Conservation (phyloP, 2,797 vertebrate species). For the Delichon dasypus region DNA sequence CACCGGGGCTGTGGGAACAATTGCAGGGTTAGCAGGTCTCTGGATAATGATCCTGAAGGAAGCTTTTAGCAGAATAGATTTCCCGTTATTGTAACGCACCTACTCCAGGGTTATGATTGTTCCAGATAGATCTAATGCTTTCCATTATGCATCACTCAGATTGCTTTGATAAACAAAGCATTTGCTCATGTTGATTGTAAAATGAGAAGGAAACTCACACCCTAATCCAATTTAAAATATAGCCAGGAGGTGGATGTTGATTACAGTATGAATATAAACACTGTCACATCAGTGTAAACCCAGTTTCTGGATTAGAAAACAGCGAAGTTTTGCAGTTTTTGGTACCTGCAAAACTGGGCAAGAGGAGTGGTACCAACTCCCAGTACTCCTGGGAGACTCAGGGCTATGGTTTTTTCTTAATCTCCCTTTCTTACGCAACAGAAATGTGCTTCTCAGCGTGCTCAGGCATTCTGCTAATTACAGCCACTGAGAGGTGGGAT, state of each 20-base stretch:
- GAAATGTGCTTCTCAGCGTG: not conserved
- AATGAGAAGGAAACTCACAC: constrained; percentile 51
- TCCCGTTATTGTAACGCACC: not conserved
- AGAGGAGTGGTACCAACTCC: not conserved
- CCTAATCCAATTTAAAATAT: constrained; percentile 36
- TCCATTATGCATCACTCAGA: constrained; percentile 10
- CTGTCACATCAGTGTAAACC: not conserved
- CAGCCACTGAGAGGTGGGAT: not conserved
- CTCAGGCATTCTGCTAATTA: not conserved
- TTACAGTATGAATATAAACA: not conserved
- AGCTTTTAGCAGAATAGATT: constrained; percentile 50
- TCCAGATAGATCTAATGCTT: not conserved
- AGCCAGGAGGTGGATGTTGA: constrained; percentile 25
- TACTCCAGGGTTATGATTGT: not conserved
- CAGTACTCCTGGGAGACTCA: not conserved
- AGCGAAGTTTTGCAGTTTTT: not conserved
- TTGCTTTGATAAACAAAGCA: constrained; percentile 29
- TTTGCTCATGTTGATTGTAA: constrained; percentile 40
- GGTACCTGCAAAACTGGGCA: not conserved
- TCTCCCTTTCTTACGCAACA: not conserved
- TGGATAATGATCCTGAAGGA: not conserved
- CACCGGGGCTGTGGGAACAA: not conserved
- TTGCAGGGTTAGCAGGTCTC: not conserved
- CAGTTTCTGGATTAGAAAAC: not conserved
- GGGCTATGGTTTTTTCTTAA: not conserved